Percentiles rank a stretch among this genome's conserved stretches.
Evolutionary conservation across 1,140 invertebrate species (phyloP).

Genomic region (Sarcophaga bullata): DNA sequence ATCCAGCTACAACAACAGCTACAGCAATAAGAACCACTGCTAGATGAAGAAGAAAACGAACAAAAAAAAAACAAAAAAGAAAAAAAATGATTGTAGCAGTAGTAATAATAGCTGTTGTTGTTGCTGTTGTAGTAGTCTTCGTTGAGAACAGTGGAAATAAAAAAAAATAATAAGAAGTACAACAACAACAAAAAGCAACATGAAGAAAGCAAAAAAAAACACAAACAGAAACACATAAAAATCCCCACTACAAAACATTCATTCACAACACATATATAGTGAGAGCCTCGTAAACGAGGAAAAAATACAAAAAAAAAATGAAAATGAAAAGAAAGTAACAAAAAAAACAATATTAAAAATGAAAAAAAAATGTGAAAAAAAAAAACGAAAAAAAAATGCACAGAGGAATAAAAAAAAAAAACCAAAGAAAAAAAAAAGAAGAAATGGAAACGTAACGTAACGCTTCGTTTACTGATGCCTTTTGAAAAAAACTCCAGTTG

Average conservation of each 20-base stretch:
- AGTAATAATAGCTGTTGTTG: constrained; percentile 7
- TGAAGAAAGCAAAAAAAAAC: not conserved
- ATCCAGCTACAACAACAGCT: constrained; percentile 40
- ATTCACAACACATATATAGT: constrained; percentile 13
- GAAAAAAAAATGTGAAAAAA: constrained; percentile 40
- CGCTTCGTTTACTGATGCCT: constrained; percentile 31
- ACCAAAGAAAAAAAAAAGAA: constrained; percentile 37
- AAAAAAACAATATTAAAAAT: constrained; percentile 35
- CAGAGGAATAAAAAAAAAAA: constrained; percentile 42
- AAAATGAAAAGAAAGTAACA: not conserved
- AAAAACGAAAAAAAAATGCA: constrained; percentile 51
- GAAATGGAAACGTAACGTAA: constrained; percentile 44
- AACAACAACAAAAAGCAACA: constrained; percentile 32
- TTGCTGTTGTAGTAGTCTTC: constrained; percentile 16
- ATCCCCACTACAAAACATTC: constrained; percentile 36
- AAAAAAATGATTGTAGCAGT: constrained; percentile 2
- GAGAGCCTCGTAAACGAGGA: constrained; percentile 22
- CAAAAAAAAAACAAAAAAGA: too few species aligned
- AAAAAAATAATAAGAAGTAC: constrained; percentile 36
- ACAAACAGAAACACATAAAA: constrained; percentile 28
- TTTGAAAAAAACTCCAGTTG: constrained; percentile 31
- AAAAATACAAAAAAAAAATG: not conserved
- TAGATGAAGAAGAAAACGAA: constrained; percentile 13
- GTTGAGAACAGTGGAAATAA: constrained; percentile 22
- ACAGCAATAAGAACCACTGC: constrained; percentile 26